Base-by-base conservation (phyloP, 2,113 vertebrate genomes). In the Dunckerocampus dactyliophorus region DNA sequence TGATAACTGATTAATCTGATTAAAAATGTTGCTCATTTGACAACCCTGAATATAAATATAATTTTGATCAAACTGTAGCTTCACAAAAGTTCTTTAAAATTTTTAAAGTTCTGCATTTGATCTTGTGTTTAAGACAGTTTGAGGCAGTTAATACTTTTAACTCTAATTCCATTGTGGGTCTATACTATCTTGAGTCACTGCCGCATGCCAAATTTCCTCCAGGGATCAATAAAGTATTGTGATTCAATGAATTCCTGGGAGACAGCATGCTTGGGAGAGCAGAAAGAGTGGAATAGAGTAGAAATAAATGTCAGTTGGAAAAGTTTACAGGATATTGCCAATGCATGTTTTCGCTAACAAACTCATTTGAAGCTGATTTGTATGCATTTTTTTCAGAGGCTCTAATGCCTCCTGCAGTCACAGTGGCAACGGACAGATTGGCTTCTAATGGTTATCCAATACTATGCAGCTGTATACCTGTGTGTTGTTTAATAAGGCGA, bases 401-500 rank as follows among this genome's bases (percentile, higher is more conserved):
- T 74, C 76, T 74, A 79, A 77, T 69, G 69, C 71, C 75, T 77
- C 52, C 53, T 69, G 67, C 64, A 79, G 75, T 84, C 82, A 83
- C 73, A 82, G 62, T 17, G 22, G 80, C 75, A 77, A 77, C 17
- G 74, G 80, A 86, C 85, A 83, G 84, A 87, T 87, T 86, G 77
- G 81, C 79, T 86, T 82, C 80, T 87, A 88, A 88, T 87, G 82
- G 79, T 79, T 87, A 88, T 85, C 82, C 81, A 37, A 88, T 88
- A 88, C 75, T 37, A 84, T 76, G 80, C 82, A 65, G 80, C 67
- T 65, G 75, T 79, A 67, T 73, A 85, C 79, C 81, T 87, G 71
- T 79, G 81, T 87, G 87, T 82, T 84, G 83, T 87, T 86, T 87
- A 85, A 88, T 86, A 88, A 86, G 87, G 84, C 85, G 79, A 81